phyloP scores from a whole-genome alignment of 2,888 invertebrate genomes.

The Drosophila acutilabella region DNA sequence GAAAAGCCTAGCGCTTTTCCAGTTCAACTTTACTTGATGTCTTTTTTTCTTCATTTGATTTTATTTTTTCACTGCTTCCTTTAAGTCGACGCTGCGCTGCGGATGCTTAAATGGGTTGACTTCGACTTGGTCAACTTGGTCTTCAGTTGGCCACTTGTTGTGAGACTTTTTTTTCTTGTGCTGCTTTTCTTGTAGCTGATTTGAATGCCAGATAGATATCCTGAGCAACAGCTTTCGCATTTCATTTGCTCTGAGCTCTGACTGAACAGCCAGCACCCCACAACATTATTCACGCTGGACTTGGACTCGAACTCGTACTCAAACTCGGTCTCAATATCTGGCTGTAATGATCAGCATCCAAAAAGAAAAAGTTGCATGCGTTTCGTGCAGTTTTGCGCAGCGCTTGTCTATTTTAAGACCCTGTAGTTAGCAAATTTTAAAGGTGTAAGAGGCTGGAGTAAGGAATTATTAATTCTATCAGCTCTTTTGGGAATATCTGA shows the following conservation, averaged over 20 bases:
- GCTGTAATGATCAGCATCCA: conserved; percentile 64
- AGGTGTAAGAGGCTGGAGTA: too few species aligned
- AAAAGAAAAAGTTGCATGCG: conserved; percentile 79
- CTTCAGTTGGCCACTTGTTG: conserved; percentile 29
- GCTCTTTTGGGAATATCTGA: too few species aligned
- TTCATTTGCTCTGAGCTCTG: conserved; percentile 55
- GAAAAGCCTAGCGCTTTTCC: conserved; percentile 55
- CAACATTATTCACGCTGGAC: conserved; percentile 55
- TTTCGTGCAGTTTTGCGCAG: conserved; percentile 28
- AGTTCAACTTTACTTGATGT: conserved; percentile 61
- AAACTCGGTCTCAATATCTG: conserved; percentile 65
- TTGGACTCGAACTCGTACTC: background rate
- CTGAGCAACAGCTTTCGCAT: conserved; percentile 77
- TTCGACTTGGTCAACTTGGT: conserved; percentile 25
- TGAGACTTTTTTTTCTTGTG: conserved; percentile 1
- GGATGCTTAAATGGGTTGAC: conserved; percentile 80
- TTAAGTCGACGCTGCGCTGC: conserved; percentile 42
- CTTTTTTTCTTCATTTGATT: conserved; percentile 33
- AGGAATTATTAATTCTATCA: too few species aligned
- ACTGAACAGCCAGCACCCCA: conserved; percentile 35
- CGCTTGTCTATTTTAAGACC: conserved; percentile 45
- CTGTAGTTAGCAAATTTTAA: too few species aligned
- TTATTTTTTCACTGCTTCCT: conserved; percentile 42
- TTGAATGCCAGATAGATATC: conserved; percentile 76
- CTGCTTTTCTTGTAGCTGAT: conserved; percentile 65